Percentiles rank a stretch among this genome's conserved stretches.
These are phyloP conservation scores for Zapus hudsonius DNA, from an alignment of 2,113 vertebrate genomes.

Conservation along the genomic window DNA sequence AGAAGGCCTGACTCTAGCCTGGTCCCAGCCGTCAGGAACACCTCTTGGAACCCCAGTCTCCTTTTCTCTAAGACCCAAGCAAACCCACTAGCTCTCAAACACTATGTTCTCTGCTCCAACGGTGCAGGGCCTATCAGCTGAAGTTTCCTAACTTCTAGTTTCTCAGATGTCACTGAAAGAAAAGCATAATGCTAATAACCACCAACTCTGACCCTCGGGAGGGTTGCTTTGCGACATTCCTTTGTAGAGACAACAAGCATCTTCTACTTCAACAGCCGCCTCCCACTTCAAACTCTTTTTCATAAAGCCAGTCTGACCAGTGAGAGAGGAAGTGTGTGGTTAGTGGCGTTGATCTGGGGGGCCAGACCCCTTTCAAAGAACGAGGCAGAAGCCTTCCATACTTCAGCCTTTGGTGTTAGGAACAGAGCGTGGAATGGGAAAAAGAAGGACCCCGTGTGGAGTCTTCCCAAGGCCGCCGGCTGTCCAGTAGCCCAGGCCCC, in stretches of 20 bases:
- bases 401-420: background rate
- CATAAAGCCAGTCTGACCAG: background rate
- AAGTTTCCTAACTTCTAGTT: background rate
- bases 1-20: no score
- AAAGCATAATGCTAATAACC: background rate
- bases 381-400: background rate
- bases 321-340: rapidly evolving
- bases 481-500: background rate
- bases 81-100: background rate
- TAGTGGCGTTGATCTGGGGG: background rate
- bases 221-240: background rate
- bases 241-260: background rate
- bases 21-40: background rate
- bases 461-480: background rate
- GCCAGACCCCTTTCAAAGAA: background rate
- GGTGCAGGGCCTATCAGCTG: background rate
- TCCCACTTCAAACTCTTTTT: background rate
- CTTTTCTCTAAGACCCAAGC: background rate
- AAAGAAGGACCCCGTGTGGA: background rate
- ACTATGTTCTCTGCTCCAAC: background rate
- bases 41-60: background rate
- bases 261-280: background rate
- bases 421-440: background rate
- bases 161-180: background rate
- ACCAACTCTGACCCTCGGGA: no score